Base-by-base conservation (phyloP, 2,888 invertebrate species). In the Aleiodes leptofemur region DNA sequence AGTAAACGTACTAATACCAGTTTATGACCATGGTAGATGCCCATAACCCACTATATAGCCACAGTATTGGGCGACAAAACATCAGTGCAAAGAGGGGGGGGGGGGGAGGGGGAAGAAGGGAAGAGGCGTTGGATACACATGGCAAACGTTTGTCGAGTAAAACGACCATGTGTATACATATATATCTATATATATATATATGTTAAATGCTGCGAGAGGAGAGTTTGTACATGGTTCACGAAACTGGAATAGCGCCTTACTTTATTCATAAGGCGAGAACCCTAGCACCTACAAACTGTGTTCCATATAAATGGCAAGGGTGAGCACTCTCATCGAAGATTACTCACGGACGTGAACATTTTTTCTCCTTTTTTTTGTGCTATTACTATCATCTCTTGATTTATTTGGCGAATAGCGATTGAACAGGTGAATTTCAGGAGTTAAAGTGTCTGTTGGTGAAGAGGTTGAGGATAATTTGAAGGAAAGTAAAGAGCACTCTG, bases 31-130 rank as follows among this genome's bases (percentile, higher is more conserved):
- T 80, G 51, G 78, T 82, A 82, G 85, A 86, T 86, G 83, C 81
- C 83, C 85, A 80, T 86, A 87, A 84, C 85, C 86, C 86, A 87
- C 85, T 84, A 86, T 85, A 85, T 83, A 84, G 79, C 79, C 74
- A 69, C 51, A 73, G 59, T 59, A 59, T 59, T 69, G 14, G 57
- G 69, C 31, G 57, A 68, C 31, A 57, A 59, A 71, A 69, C 48
- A 51, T 16, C 70, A 43, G 6, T 38, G 38, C 8, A 23, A 23
- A 38, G 38, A 3, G 38, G 8, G 38, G 66, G 23, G 55, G 5
- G 43, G n/a, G n/a, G n/a, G n/a, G n/a, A n/a, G n/a, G 31, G 68
- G 43, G 23, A 51, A 31, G n/a, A 53, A 38, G 31, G 48, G 38
- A 29, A 43, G n/a, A 29, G 51, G 31, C 69, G 61, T 64, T 64